Base-by-base conservation (phyloP, 1,140 invertebrate species). In the Drosophila varians region DNA sequence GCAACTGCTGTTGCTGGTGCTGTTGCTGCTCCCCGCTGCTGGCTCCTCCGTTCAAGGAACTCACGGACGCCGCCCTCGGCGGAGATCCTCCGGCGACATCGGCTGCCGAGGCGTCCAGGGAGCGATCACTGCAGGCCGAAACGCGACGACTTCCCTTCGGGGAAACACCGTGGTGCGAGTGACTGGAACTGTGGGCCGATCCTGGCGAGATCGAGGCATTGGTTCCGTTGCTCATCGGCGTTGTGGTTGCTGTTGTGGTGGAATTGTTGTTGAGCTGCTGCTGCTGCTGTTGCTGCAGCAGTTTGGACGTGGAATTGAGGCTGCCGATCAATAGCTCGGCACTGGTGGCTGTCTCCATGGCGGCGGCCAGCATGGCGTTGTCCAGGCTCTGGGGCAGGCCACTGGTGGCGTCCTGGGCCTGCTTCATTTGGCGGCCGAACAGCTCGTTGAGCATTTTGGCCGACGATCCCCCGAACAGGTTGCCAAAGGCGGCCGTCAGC, bases 381-480 rank as follows among this genome's bases (percentile, higher is more conserved):
- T 91, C 92, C 47, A 90, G 49, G 18, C 64, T 77, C 56, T 89
- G 79, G 48, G 90, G 90, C 74, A 93, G 91, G 74, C 92, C 92
- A 89, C 92, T 92, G 82, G 94, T 94, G 69, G 94, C 93, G 92
- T 94, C 94, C 74, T 93, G 93, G 64, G 93, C 94, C 91, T 94
- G 94, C 89, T 95, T 95, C 88, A 95, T 94, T 90, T 95, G 94
- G 74, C 96, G 93, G 62, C 95, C 95, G 70, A 96, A 93, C 69
- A 96, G 93, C 92, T 96, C 95, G 94, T 96, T 96, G 72, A 96
- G 93, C 95, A 96, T 96, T 91, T 96, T 96, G 77, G 95, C 94
- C 91, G 95, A 95, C 83, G 83, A 76, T 91, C 94, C 94, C 87
- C 94, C 95, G 90, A 96, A 95, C 64, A 96, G 94, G 91, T 95